Evolutionary conservation across 2,888 invertebrate species (phyloP), one percentile per base, ranked within the genome.

Genomic region (Leptinotarsa tumamoca): DNA sequence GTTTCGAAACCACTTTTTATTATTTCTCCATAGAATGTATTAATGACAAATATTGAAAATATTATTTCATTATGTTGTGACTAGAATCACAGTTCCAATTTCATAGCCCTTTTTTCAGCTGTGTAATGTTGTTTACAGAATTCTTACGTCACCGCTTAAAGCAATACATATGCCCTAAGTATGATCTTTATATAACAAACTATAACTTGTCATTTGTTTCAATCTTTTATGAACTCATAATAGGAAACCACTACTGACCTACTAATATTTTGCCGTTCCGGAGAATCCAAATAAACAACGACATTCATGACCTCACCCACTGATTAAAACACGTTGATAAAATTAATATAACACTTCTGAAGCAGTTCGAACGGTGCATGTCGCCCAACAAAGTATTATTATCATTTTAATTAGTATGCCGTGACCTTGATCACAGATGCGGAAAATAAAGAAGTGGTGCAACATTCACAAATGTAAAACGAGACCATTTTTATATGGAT

Each of bases 381-480:
- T 27, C 21, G 54, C 21, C 10, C 58, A 10, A 17, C 43, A 18
- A 3, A 63, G 27, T 63, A n/a, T 58, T 70, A 49, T 58, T 58
- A 17, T 23, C 23, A 58, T 49, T 58, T 49, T 49, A 56, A 61
- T 69, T 51, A 72, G 52, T 56, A 66, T 68, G 67, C 61, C 51
- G 49, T 68, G 68, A 72, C 72, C 72, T 72, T 72, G 72, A 50
- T 68, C 67, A 68, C 51, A 58, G 72, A 68, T 68, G 72, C 68
- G 68, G 68, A 68, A 72, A 56, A 52, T 49, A 72, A 17, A 67
- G 61, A 72, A 33, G 18, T 50, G 66, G 67, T 72, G 68, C 67
- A 50, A 67, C 66, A 72, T 67, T 63, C 66, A 72, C 66, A 52
- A 27, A 52, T 51, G 54, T 52, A n/a, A 68, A 68, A 56, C 50